phyloP scores from a whole-genome alignment of 1,140 invertebrate species.

The Bilobella aurantiaca region DNA sequence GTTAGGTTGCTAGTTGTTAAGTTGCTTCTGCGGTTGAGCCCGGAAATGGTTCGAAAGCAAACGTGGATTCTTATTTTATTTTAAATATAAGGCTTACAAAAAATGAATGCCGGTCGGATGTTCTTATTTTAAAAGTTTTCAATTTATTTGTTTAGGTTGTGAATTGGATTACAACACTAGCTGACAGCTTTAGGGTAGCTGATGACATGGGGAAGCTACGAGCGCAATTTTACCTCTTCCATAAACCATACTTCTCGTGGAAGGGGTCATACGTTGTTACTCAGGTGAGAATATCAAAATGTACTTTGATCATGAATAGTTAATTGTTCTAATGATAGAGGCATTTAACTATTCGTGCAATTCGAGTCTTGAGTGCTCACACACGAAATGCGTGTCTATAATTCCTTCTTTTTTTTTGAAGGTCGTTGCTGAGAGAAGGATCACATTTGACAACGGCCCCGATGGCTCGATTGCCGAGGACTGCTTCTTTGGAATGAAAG shows the following conservation, averaged over 20 bases:
- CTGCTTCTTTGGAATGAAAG: constrained; percentile 91
- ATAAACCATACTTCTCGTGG: constrained; percentile 93
- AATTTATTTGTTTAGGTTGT: too few species aligned
- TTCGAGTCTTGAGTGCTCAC: too few species aligned
- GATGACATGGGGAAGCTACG: constrained; percentile 94
- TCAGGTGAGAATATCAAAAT: constrained; percentile 57
- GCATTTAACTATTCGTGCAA: too few species aligned
- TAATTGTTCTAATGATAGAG: too few species aligned
- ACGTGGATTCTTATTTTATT: too few species aligned
- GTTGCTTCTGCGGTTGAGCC: too few species aligned
- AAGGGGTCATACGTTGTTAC: constrained; percentile 93
- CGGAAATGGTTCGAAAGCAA: too few species aligned
- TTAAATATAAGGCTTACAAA: too few species aligned
- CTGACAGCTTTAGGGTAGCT: constrained; percentile 89
- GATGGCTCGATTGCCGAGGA: constrained; percentile 96
- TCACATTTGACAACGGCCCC: constrained; percentile 89
- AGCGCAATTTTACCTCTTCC: constrained; percentile 84
- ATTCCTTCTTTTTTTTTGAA: constrained; percentile 8
- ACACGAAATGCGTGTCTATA: neutral
- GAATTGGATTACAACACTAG: constrained; percentile 93
- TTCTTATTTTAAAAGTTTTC: too few species aligned
- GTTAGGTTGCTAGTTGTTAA: too few species aligned
- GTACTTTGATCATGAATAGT: neutral
- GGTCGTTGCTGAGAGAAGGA: constrained; percentile 70
- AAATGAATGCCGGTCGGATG: too few species aligned